Evolutionary conservation across 2,797 vertebrate species (phyloP).

Genomic region (Myripristis jacobus): DNA sequence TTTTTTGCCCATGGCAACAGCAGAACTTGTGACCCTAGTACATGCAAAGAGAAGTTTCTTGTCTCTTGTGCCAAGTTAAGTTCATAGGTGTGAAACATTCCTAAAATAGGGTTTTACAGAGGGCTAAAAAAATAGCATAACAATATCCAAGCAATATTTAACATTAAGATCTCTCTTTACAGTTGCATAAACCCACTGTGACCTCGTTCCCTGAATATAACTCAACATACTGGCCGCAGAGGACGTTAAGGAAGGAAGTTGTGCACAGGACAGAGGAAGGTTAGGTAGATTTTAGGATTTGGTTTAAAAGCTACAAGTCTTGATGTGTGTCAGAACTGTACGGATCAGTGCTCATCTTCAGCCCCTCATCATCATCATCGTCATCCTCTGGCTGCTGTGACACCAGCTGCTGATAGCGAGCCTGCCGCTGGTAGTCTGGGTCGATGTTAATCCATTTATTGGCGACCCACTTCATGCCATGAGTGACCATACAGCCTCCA

Average conservation of each 20-base stretch:
- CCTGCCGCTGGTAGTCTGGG: slow-evolving; percentile 93
- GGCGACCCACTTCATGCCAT: slow-evolving; percentile 96
- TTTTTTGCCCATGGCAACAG: slow-evolving; percentile 55
- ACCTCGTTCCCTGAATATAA: slow-evolving; percentile 82
- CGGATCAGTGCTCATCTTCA: slow-evolving; percentile 58
- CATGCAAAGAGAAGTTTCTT: slow-evolving; percentile 69
- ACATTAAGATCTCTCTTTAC: slow-evolving; percentile 68
- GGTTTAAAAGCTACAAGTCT: slow-evolving; percentile 80
- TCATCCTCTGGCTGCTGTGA: slow-evolving; percentile 77
- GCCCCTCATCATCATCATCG: slow-evolving; percentile 71
- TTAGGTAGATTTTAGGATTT: slow-evolving; percentile 59
- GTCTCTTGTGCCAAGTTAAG: slow-evolving; percentile 46
- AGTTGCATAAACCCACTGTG: slow-evolving; percentile 83
- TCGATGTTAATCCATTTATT: slow-evolving; percentile 99
- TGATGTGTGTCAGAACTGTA: slow-evolving; percentile 76
- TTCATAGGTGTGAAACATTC: slow-evolving; percentile 60
- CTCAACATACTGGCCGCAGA: slow-evolving; percentile 63
- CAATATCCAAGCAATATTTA: slow-evolving; percentile 56
- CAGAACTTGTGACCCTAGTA: slow-evolving; percentile 53
- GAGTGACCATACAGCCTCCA: slow-evolving; percentile 95
- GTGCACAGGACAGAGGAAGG: slow-evolving; percentile 70
- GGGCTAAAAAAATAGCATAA: slow-evolving; percentile 55
- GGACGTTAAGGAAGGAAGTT: slow-evolving; percentile 50
- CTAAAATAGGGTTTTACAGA: slow-evolving; percentile 44
- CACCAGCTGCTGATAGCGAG: slow-evolving; percentile 89